A percentile compares a stretch with the other conserved stretches of the same genome.
These are phyloP conservation scores for human DNA, from an alignment of 2,113 vertebrate species.

Conservation along the genomic window DNA sequence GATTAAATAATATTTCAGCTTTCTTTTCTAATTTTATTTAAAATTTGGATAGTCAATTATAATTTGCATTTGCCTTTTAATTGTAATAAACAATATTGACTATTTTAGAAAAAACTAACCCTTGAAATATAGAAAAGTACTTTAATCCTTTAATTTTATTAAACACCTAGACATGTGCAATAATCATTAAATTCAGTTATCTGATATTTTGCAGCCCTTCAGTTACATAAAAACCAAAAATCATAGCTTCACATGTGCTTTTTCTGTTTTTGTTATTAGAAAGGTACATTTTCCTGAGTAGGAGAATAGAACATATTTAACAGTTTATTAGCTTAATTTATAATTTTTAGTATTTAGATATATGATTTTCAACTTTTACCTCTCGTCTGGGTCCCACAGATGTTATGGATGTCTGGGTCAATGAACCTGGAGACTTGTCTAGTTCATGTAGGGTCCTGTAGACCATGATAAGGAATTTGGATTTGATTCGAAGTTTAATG, in stretches of 20 bases:
- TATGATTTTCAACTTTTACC: neutral
- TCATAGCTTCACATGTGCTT: neutral
- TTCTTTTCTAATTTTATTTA: constrained; percentile 11
- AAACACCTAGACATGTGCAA: neutral
- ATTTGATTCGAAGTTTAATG: neutral
- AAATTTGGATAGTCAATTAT: neutral
- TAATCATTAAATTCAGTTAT: constrained; percentile 23
- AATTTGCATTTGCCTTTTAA: constrained; percentile 14
- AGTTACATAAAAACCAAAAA: constrained; percentile 1
- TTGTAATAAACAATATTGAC: neutral
- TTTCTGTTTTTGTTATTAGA: constrained; percentile 9
- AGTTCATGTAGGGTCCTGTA: neutral
- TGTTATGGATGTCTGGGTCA: neutral
- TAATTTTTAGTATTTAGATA: neutral
- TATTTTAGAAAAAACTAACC: constrained; percentile 1
- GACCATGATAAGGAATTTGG: neutral
- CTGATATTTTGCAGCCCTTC: neutral
- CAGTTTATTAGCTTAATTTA: neutral
- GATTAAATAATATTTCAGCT: neutral
- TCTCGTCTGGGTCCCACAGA: neutral
- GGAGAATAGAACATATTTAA: neutral
- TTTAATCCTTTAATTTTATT: constrained; percentile 35
- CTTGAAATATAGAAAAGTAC: neutral
- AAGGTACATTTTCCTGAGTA: neutral
- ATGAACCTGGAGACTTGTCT: neutral